phyloP scores from a whole-genome alignment of 2,113 vertebrate species.

The Carassius auratus region DNA sequence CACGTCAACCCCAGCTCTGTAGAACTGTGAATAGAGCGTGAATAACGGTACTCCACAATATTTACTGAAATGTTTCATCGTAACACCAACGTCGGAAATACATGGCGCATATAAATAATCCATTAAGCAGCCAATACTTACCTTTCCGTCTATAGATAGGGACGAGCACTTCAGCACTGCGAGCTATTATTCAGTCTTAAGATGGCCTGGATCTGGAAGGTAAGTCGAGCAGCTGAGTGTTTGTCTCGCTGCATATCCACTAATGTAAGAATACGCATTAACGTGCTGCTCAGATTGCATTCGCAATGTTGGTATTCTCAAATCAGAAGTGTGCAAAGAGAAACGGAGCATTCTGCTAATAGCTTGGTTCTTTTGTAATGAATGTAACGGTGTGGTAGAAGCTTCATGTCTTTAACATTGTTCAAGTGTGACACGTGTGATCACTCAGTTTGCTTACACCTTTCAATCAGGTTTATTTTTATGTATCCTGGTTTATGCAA shows the following conservation, averaged over 20 bases:
- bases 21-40: constrained; percentile 53
- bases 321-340: not conserved
- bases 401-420: not conserved
- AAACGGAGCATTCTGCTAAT: not conserved
- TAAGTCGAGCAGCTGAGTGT: constrained; percentile 58
- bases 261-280: not conserved
- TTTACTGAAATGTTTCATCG: constrained; percentile 54
- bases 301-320: not conserved
- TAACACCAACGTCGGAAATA: constrained; percentile 25
- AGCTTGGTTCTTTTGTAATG: not conserved
- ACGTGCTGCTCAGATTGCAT: not conserved
- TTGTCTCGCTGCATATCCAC: not conserved
- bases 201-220: constrained; percentile 82
- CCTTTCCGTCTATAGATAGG: not conserved
- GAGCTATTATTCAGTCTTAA: constrained; percentile 24
- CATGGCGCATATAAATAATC: constrained; percentile 38
- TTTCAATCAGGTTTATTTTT: not conserved
- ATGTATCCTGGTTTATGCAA: not conserved
- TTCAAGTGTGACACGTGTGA: constrained; percentile 25
- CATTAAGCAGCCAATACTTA: constrained; percentile 43
- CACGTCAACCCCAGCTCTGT: constrained; percentile 58
- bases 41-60: constrained; percentile 68
- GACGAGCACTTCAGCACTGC: not conserved
- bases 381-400: not conserved
- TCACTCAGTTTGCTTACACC: constrained; percentile 1